Conservation (phyloP, 2,797 vertebrate genomes). For the Denticeps clupeoides region DNA sequence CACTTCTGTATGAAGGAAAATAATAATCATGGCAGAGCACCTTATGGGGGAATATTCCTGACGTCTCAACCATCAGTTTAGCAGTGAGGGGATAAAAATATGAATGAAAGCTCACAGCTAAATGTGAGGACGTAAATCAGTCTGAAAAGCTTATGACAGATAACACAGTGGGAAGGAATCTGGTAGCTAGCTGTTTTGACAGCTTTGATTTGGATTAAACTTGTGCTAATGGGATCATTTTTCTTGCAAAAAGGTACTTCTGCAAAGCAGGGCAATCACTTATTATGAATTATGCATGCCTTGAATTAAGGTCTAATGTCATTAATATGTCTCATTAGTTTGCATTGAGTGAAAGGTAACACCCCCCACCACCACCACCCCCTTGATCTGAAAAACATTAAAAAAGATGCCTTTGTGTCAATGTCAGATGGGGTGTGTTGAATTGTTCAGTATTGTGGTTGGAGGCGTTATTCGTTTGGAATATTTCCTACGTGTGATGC, state of each 20-base stretch:
- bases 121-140: slow-evolving; percentile 79
- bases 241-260: slow-evolving; percentile 84
- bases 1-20: slow-evolving; percentile 69
- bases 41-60: too few relatives aligned
- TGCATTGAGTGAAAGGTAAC: slow-evolving; percentile 64
- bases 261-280: slow-evolving; percentile 85
- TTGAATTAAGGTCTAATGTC: slow-evolving; percentile 86
- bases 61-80: too few relatives aligned
- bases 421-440: slow-evolving; percentile 52
- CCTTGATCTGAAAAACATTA: slow-evolving; percentile 39
- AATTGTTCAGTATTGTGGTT: slow-evolving; percentile 31
- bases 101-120: slow-evolving; percentile 78
- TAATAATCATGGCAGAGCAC: too few relatives aligned
- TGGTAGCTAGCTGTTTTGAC: slow-evolving; percentile 80
- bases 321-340: slow-evolving; percentile 99
- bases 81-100: slow-evolving; percentile 63
- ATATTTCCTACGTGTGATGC: slow-evolving; percentile 51
- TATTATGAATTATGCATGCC: slow-evolving; percentile 99
- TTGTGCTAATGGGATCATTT: slow-evolving; percentile 90
- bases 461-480: slow-evolving; percentile 46
- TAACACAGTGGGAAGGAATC: slow-evolving; percentile 74
- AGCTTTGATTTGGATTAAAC: slow-evolving; percentile 93
- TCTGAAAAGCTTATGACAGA: slow-evolving; percentile 91
- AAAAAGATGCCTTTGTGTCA: slow-evolving; percentile 47
- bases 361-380: slow-evolving; percentile 27